Conservation (phyloP, 2,113 vertebrate genomes). For the Camelus bactrianus region DNA sequence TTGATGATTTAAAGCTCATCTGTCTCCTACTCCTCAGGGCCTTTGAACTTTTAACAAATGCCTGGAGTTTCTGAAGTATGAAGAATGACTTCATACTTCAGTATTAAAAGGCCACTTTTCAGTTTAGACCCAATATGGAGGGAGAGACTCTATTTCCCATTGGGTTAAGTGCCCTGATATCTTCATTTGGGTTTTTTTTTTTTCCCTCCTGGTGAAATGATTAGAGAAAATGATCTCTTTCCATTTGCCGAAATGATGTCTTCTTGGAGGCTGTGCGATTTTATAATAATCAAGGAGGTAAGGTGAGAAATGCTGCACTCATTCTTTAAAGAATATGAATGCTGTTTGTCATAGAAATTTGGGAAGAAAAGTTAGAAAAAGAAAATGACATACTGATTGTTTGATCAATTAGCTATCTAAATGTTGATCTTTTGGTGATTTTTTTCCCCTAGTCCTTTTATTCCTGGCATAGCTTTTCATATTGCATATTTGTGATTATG, state of each 20-base stretch:
- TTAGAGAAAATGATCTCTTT: neutral
- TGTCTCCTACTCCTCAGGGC: neutral
- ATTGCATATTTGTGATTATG: neutral
- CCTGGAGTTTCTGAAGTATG: slow-evolving; percentile 23
- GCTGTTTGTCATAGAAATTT: neutral
- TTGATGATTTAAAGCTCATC: slow-evolving; percentile 62
- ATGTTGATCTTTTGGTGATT: neutral
- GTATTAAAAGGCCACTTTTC: slow-evolving; percentile 11
- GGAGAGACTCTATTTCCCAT: neutral
- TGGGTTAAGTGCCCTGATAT: neutral
- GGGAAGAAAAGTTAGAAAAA: neutral
- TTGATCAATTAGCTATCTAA: neutral
- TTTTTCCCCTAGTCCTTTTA: neutral
- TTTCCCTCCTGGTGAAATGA: neutral
- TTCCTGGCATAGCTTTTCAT: neutral
- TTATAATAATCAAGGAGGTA: neutral
- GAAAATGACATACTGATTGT: neutral
- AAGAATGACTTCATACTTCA: slow-evolving; percentile 30
- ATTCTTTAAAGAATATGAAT: neutral
- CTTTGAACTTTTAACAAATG: slow-evolving; percentile 62
- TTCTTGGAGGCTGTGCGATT: neutral
- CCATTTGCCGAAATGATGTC: neutral
- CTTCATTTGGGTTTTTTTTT: neutral
- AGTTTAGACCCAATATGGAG: neutral
- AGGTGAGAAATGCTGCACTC: neutral